Evolutionary conservation across 2,888 invertebrate species (phyloP).

Genomic region (Hydrotaea diabolus): DNA sequence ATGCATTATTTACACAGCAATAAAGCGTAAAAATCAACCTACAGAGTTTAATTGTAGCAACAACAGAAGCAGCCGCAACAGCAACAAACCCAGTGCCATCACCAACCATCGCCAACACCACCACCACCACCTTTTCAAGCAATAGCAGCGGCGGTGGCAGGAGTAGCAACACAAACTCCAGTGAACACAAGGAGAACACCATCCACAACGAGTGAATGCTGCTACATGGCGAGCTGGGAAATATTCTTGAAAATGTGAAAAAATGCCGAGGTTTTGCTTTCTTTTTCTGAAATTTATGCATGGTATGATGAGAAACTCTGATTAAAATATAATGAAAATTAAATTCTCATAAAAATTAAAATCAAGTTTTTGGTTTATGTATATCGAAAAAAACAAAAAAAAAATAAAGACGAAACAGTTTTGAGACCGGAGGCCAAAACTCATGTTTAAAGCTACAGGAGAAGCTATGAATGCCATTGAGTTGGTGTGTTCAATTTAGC

Average conservation of each 20-base stretch:
- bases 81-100: not conserved
- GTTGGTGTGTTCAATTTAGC: too few relatives aligned
- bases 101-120: not conserved
- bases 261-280: constrained; percentile 5
- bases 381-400: not conserved
- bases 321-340: constrained; percentile 36
- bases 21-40: constrained; percentile 68
- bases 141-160: too few relatives aligned
- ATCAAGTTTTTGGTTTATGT: not conserved
- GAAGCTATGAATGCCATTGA: too few relatives aligned
- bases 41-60: constrained; percentile 66
- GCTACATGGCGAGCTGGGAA: not conserved
- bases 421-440: too few relatives aligned
- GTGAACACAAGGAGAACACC: not conserved
- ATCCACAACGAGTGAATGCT: not conserved
- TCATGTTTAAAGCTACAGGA: too few relatives aligned
- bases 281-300: constrained; percentile 8
- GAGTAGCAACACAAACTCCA: not conserved
- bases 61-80: constrained; percentile 8
- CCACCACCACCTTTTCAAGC: too few relatives aligned
- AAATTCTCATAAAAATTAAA: constrained; percentile 38
- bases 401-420: too few relatives aligned
- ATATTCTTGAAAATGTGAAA: constrained; percentile 24
- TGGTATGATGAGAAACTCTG: constrained; percentile 25
- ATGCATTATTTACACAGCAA: constrained; percentile 69